Base-by-base conservation (phyloP, 2,888 invertebrate genomes). In the Mythimna vitellina region DNA sequence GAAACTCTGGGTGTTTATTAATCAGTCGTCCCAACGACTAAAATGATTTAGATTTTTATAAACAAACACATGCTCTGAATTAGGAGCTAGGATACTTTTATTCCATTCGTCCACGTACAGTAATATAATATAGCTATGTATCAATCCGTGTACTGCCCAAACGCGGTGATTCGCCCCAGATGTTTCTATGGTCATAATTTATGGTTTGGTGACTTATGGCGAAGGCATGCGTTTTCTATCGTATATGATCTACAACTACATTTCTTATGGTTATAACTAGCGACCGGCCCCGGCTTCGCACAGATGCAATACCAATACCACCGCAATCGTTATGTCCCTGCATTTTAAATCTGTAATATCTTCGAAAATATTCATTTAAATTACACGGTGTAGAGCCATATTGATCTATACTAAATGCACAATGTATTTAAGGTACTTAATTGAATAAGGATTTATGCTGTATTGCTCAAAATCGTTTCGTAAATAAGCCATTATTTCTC, bases 81-180 rank as follows among this genome's bases (percentile, higher is more conserved):
- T 4, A 58, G 57, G 17, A 20, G 12, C 9, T 3, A n/a, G n/a
- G 6, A 7, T 1, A 35, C 29, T 57, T 32, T n/a, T 57, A 4
- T 8, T 29, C 17, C 8, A 29, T 3, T 56, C 0, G 29, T 17
- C 17, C 7, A 3, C 14, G 14, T 14, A 14, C 2, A 5, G 17
- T 38, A 1, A 56, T 56, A 57, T 32, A 29, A 51, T n/a, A n/a
- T 12, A 49, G 2, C 20, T 49, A 49, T n/a, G 5, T 35, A 58
- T 22, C 9, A 62, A 29, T 70, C 14, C 25, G 42, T 53, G 53
- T 35, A 32, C 32, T 57, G n/a, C n/a, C 1, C 32, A 54, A 64
- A n/a, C 17, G 20, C 20, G 58, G 49, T 65, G 42, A 64, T 78
- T 78, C 14, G 25, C 25, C 32, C 72, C 42, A 65, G 65, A 53